Base-by-base conservation (phyloP, 2,113 vertebrate genomes). In the Charina bottae region DNA sequence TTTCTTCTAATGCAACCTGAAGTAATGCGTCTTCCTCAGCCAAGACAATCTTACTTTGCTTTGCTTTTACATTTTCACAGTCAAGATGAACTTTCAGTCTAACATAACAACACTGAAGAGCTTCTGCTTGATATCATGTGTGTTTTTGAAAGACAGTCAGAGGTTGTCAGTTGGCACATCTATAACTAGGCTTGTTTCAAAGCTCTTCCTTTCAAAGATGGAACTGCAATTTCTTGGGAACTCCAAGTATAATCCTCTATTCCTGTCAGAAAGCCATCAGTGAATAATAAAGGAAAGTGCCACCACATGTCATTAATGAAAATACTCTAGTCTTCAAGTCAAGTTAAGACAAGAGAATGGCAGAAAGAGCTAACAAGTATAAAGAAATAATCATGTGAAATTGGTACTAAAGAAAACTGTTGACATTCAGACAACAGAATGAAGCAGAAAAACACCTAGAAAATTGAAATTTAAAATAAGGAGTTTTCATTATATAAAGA, bases 161-260 rank as follows among this genome's bases (percentile, higher is more conserved):
- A 23, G 83, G 92, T 54, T 96, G 96, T 96, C 96, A 97, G 33
- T 85, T 90, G 93, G 95, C 33, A 93, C n/a, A 91, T 95, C 95
- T 91, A 89, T 68, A 94, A 95, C 88, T 94, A 94, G 90, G 90
- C 94, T 92, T 96, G 93, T 93, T 94, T 96, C 96, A 95, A 96
- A 96, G 95, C 92, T 95, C 93, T 88, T 83, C 93, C 85, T 90
- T 95, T 96, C 93, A 95, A 60, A 89, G 95, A 97, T 72, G 94
- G 97, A 97, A 97, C 96, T 94, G 95, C 91, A 95, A 97, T 97
- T 97, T 98, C 96, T 97, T 84, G 86, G 92, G 97, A 97, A 97
- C 95, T 91, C 46, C 90, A 96, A 96, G 95, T 91, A 93, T 83
- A 78, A 91, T 90, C 85, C 96, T 97, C 97, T 95, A 95, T 97